phyloP scores from a whole-genome alignment of 1,140 invertebrate species.

The Drosophila sechellia region DNA sequence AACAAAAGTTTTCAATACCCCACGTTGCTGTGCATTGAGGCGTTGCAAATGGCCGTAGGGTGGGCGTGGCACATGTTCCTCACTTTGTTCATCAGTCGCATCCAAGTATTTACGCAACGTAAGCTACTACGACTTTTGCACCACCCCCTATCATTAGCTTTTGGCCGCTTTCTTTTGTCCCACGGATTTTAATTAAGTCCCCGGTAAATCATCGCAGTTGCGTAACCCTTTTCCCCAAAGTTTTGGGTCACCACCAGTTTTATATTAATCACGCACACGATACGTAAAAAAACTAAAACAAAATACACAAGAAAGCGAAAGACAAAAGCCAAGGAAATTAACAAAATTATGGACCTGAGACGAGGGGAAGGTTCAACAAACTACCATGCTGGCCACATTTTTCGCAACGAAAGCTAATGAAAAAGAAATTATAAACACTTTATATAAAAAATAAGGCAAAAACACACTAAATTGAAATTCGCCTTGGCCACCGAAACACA shows the following conservation, averaged over 20 bases:
- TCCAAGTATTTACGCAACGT: conserved; percentile 65
- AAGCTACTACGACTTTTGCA: conserved; percentile 35
- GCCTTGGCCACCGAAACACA: conserved; percentile 60
- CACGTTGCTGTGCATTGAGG: conserved; percentile 69
- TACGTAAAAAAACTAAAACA: conserved; percentile 14
- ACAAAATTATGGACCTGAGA: conserved; percentile 50
- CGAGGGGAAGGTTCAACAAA: conserved; percentile 59
- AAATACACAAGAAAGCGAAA: conserved; percentile 8
- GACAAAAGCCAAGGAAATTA: conserved; percentile 52
- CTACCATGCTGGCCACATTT: conserved; percentile 44
- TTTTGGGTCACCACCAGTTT: conserved; percentile 47
- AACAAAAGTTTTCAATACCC: conserved; percentile 64
- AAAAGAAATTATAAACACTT: conserved; percentile 80
- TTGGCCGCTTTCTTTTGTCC: conserved; percentile 55
- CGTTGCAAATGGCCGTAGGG: conserved; percentile 67
- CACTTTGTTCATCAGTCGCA: conserved; percentile 41
- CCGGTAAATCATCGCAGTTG: conserved; percentile 50
- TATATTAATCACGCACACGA: conserved; percentile 46
- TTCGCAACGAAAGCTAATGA: conserved; percentile 73
- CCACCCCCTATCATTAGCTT: conserved; percentile 42
- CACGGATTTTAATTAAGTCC: conserved; percentile 61
- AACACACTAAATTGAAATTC: conserved; percentile 59
- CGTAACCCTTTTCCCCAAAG: conserved; percentile 35
- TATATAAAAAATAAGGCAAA: conserved; percentile 69
- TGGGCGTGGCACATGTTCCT: conserved; percentile 76